phyloP scores from a whole-genome alignment of 2,797 vertebrate genomes.

The Setipinna tenuifilis region DNA sequence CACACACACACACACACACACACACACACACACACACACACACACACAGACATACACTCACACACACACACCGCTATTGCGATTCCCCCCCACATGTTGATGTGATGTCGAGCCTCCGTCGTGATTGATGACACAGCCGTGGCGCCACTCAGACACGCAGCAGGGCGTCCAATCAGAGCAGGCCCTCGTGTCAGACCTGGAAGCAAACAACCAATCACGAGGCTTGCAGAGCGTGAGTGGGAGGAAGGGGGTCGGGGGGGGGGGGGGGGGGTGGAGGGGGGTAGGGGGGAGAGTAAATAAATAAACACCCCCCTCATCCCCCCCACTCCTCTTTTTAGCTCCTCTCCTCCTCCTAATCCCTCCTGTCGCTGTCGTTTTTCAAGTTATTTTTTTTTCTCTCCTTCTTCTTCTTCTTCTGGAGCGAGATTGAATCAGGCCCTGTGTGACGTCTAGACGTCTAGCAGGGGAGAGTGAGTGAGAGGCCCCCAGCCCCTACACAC shows the following conservation, averaged over 20 bases:
- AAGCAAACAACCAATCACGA: background rate
- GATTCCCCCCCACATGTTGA: background rate
- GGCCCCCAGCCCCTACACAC: background rate
- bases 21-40: too few relatives aligned
- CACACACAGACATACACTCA: background rate
- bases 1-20: too few relatives aligned
- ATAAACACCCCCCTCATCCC: background rate
- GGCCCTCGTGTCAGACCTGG: background rate
- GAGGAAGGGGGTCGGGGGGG: background rate
- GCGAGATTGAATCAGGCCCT: constrained; percentile 9
- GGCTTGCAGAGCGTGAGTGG: background rate
- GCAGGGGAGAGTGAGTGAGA: too few relatives aligned
- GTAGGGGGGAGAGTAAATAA: background rate
- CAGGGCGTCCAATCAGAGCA: background rate
- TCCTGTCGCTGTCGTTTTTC: background rate
- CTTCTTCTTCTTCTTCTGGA: too few relatives aligned
- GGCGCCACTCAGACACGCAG: constrained; percentile 5
- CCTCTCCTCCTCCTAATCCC: background rate
- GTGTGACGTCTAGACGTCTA: background rate
- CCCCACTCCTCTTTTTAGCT: background rate
- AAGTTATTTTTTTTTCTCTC: background rate
- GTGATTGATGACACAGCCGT: background rate
- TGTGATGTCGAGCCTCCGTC: background rate
- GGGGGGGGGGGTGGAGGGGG: background rate
- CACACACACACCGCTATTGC: background rate